Evolutionary conservation across 2,113 vertebrate species (phyloP), one percentile per base, ranked within the genome.

Genomic region (Xyliphius kryptos): DNA sequence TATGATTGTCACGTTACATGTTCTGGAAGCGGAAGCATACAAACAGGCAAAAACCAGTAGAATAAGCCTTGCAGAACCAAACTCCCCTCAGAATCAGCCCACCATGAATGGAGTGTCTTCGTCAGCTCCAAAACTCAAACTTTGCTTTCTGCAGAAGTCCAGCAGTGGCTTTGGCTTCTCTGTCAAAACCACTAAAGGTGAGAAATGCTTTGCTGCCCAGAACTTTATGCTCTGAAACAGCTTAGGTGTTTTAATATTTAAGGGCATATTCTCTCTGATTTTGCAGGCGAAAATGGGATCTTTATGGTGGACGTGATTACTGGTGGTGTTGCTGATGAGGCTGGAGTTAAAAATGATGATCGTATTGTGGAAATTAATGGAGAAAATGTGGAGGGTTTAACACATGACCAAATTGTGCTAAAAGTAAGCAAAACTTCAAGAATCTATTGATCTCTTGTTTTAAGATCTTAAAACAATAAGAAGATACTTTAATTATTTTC

Each of bases 331-430:
- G 94, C 94, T 32, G 81, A 85, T 76, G 89, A 74, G 55, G 94
- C 93, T 2, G 95, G 94, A 2, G 86, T 94, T 63, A 81, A 82
- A 65, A 16, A 37, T 12, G 81, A 88, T 0, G 94, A 99, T 68
- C 89, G 82, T 6, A 26, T 99, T 52, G 70, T 98, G 52, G 92
- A 97, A 80, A 67, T 99, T 66, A 97, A 98, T 1, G 91, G 92
- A 8, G 83, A 91, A 73, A 91, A 87, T 0, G 70, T 95, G 1
- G 92, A 94, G 70, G 69, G 70, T 0, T 50, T 61, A 74, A 87
- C 81, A 5, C 92, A 97, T 0, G 83, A 93, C 1, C 71, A 91
- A 48, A 85, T 83, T 22, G 90, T 94, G 62, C 77, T 86, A 36
- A 93, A 87, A 82, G 91, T 92, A 61, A 63, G 21, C 26, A n/a